These are phyloP conservation scores for Pocillopora verrucosa DNA, from an alignment of 64 coral and sea anemone species.

Conservation along the genomic window DNA sequence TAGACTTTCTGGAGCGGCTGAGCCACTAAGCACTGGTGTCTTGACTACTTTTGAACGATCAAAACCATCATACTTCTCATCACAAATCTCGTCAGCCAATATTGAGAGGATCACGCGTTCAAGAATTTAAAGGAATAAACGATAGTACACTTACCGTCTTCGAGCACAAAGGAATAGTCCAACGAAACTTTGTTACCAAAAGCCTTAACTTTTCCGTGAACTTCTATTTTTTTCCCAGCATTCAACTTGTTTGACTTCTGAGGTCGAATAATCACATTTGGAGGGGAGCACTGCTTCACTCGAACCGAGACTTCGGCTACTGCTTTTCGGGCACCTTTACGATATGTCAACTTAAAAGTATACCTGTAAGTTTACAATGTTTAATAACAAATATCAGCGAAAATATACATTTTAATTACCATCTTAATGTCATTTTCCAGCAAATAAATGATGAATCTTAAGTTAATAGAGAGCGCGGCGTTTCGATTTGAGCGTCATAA, in stretches of 20 bases:
- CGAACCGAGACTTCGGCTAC: not conserved
- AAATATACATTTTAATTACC: not conserved
- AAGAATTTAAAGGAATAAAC: too few relatives aligned
- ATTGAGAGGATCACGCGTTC: too few relatives aligned
- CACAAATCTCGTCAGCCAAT: not conserved
- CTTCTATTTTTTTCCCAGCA: slow-evolving; percentile 10
- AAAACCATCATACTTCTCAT: too few relatives aligned
- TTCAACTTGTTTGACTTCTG: slow-evolving; percentile 47
- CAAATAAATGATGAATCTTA: too few relatives aligned
- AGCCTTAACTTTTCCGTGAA: slow-evolving; percentile 15
- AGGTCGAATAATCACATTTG: slow-evolving; percentile 41
- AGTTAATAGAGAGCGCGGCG: too few relatives aligned
- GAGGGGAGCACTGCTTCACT: slow-evolving; percentile 63
- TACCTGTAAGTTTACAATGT: slow-evolving; percentile 58
- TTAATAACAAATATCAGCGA: not conserved
- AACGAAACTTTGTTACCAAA: slow-evolving; percentile 18
- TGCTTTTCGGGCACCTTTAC: slow-evolving; percentile 52
- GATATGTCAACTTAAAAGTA: slow-evolving; percentile 60
- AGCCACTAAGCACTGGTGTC: too few relatives aligned
- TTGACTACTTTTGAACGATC: too few relatives aligned
- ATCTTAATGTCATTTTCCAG: too few relatives aligned
- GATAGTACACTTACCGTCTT: slow-evolving; percentile 31
- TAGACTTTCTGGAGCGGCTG: too few relatives aligned
- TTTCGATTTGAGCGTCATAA: too few relatives aligned
- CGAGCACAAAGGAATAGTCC: slow-evolving; percentile 63